These are phyloP conservation scores for Drosophila atripex DNA, from an alignment of 2,888 invertebrate genomes.

Conservation along the genomic window DNA sequence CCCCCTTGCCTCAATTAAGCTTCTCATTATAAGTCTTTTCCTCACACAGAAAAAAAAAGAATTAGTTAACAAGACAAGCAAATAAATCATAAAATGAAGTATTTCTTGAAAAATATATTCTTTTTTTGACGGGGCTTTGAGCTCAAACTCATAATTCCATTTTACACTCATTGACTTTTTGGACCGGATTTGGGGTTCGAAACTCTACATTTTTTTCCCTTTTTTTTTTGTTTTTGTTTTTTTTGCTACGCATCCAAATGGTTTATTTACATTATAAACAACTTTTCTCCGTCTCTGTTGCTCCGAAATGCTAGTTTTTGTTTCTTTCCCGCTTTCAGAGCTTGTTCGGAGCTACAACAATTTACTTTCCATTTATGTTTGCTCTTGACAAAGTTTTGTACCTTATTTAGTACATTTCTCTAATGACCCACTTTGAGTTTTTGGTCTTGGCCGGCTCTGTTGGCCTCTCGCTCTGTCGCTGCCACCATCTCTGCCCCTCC, in stretches of 20 bases:
- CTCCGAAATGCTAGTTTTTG: conserved; percentile 24
- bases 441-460: conserved; percentile 54
- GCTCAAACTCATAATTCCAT: conserved; percentile 51
- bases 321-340: conserved; percentile 46
- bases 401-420: conserved; percentile 80
- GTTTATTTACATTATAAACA: conserved; percentile 75
- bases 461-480: conserved; percentile 16
- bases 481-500: conserved; percentile 16
- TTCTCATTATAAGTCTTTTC: conserved; percentile 14
- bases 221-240: conserved; percentile 27
- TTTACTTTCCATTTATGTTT: conserved; percentile 76
- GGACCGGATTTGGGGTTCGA: conserved; percentile 62
- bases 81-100: not conserved
- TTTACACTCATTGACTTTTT: conserved; percentile 64
- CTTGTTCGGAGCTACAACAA: conserved; percentile 42
- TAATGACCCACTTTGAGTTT: conserved; percentile 76
- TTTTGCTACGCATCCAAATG: conserved; percentile 68
- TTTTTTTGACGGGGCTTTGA: not conserved
- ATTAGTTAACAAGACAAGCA: not conserved
- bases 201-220: not conserved
- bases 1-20: too few relatives aligned
- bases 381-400: conserved; percentile 78
- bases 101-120: not conserved
- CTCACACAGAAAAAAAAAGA: conserved; percentile 12
- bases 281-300: conserved; percentile 41